Evolutionary conservation across 2,888 invertebrate species (phyloP).

Genomic region (Stomorhina lunata): DNA sequence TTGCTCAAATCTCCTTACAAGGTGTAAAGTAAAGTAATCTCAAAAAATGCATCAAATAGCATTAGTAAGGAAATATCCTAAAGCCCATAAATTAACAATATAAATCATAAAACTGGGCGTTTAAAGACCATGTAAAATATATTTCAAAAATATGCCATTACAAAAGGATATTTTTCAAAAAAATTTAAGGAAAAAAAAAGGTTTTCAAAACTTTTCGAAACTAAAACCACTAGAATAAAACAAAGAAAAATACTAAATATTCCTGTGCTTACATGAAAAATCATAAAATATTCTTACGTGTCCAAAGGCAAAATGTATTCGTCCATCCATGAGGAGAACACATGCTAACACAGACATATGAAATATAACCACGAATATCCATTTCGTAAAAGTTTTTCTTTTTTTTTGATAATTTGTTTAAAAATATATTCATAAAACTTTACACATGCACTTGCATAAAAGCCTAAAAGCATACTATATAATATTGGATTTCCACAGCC

Average conservation of each 20-base stretch:
- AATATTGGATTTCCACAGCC: not conserved
- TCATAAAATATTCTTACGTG: slow-evolving; percentile 47
- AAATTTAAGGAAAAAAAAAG: not conserved
- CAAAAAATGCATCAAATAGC: slow-evolving; percentile 37
- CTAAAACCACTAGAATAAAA: not conserved
- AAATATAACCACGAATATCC: not conserved
- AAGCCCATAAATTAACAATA: slow-evolving; percentile 54
- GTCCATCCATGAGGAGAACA: slow-evolving; percentile 17
- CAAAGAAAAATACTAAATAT: not conserved
- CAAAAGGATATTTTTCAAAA: slow-evolving; percentile 29
- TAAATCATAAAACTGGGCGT: slow-evolving; percentile 55
- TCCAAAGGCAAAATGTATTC: slow-evolving; percentile 32
- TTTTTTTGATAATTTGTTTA: not conserved
- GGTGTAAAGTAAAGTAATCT: slow-evolving; percentile 8
- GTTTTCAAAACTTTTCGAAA: slow-evolving; percentile 3
- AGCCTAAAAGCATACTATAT: slow-evolving; percentile 51
- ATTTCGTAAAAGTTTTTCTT: not conserved
- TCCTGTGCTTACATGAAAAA: slow-evolving; percentile 24
- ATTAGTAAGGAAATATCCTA: slow-evolving; percentile 26
- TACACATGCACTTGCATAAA: slow-evolving; percentile 22
- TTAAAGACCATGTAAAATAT: slow-evolving; percentile 39
- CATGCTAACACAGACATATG: too few species aligned
- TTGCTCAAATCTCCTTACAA: not conserved
- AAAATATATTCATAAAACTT: not conserved
- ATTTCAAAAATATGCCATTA: slow-evolving; percentile 45